These are phyloP conservation scores for Pterocles burchelli DNA, from an alignment of 2,113 vertebrate genomes.

Conservation along the genomic window DNA sequence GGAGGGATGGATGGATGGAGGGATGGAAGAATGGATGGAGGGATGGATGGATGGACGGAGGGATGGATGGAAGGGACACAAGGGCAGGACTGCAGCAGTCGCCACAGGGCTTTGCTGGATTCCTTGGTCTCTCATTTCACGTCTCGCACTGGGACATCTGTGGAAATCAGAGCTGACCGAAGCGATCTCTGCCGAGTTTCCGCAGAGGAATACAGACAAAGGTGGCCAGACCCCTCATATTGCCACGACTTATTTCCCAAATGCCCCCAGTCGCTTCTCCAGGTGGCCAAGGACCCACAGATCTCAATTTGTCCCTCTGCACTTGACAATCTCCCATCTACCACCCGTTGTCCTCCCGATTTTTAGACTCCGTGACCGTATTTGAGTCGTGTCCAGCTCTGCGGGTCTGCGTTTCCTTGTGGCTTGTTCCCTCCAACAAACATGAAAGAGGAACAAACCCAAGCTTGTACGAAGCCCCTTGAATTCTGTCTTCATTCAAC, in stretches of 20 bases:
- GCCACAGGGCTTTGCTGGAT: neutral
- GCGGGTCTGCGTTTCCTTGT: accelerated
- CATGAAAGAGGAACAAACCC: accelerated
- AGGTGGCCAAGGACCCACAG: neutral
- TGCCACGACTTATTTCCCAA: neutral
- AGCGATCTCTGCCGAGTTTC: neutral
- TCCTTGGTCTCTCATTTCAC: neutral
- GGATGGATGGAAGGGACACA: neutral
- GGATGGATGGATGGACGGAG: too few relatives aligned
- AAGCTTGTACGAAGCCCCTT: accelerated
- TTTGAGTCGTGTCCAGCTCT: accelerated
- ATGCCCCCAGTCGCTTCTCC: accelerated
- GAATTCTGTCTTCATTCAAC: neutral
- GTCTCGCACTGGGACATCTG: accelerated
- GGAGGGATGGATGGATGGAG: too few relatives aligned
- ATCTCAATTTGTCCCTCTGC: neutral
- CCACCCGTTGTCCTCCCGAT: neutral
- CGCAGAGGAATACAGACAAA: neutral
- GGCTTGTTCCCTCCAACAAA: neutral
- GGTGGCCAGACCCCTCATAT: neutral
- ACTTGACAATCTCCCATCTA: accelerated
- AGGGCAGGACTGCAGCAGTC: neutral
- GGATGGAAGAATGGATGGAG: too few relatives aligned
- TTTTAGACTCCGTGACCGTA: neutral
- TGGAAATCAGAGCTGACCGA: neutral